Evolutionary conservation across 1,140 invertebrate genomes (phyloP).

Genomic region (Rhizoglyphus robini): DNA sequence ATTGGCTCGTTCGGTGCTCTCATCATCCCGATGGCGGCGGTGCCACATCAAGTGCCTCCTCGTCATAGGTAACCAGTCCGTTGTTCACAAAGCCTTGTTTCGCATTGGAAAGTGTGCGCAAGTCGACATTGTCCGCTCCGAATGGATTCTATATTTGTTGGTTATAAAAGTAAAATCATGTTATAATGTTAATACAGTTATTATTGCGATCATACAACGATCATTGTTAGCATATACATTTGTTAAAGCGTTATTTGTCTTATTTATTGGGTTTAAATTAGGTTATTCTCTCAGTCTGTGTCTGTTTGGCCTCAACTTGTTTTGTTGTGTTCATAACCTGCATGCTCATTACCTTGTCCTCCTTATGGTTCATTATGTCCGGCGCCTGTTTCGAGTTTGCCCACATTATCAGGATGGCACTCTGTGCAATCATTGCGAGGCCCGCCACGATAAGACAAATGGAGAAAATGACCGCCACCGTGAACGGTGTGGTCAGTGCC

Average conservation of each 20-base stretch:
- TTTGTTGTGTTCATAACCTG: not conserved
- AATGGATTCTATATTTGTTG: no score
- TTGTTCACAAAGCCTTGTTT: no score
- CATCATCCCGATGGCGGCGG: not conserved
- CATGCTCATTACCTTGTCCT: not conserved
- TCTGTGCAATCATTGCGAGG: not conserved
- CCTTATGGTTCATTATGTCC: no score
- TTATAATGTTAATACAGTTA: no score
- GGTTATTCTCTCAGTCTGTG: no score
- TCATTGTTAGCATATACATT: not conserved
- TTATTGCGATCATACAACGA: no score
- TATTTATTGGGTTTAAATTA: not conserved
- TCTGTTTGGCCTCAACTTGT: no score
- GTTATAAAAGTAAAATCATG: no score
- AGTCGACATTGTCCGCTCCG: no score
- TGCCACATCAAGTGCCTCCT: no score
- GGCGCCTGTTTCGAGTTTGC: not conserved
- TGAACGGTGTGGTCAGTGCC: conserved; percentile 5
- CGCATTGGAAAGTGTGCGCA: no score
- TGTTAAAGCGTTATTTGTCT: not conserved
- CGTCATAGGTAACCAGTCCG: no score
- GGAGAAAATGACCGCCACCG: not conserved
- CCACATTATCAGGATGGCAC: not conserved
- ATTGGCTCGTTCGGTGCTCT: not conserved
- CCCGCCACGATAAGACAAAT: conserved; percentile 7